A percentile compares a stretch with the other conserved stretches of the same genome.
Evolutionary conservation across 2,797 vertebrate genomes (phyloP).

Genomic region (Sebastes elongatus): DNA sequence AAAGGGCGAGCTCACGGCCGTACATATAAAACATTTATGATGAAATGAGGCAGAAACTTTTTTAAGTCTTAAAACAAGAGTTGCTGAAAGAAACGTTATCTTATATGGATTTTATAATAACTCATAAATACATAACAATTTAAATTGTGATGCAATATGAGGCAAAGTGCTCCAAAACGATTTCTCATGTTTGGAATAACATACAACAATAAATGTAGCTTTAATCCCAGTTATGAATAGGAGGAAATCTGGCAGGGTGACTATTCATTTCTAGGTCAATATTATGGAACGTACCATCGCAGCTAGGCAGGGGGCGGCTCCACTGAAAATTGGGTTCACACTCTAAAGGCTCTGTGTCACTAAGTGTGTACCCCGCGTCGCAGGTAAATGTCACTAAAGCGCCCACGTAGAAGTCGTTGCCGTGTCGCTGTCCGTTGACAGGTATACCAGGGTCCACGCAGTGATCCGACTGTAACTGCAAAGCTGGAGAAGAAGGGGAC

Average conservation of each 20-base stretch:
- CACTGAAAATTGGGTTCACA: slow-evolving; percentile 99
- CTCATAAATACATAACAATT: slow-evolving; percentile 31
- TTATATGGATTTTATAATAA: slow-evolving; percentile 53
- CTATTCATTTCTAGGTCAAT: slow-evolving; percentile 61
- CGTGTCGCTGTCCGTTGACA: slow-evolving; percentile 94
- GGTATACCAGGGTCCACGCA: slow-evolving; percentile 97
- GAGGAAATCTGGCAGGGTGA: slow-evolving; percentile 33
- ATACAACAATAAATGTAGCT: slow-evolving; percentile 43
- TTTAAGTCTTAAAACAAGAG: slow-evolving; percentile 44
- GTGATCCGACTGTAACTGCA: slow-evolving; percentile 96
- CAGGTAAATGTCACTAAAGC: slow-evolving; percentile 96
- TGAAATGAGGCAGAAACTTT: slow-evolving; percentile 57
- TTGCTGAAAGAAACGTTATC: slow-evolving; percentile 25
- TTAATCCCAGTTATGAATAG: slow-evolving; percentile 51
- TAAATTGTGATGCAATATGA: slow-evolving; percentile 63
- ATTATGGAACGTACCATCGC: slow-evolving; percentile 87
- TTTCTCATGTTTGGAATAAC: slow-evolving; percentile 36
- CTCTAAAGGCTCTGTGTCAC: slow-evolving; percentile 90
- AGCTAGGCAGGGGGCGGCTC: slow-evolving; percentile 96
- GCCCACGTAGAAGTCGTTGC: slow-evolving; percentile 97
- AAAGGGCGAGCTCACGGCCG: slow-evolving; percentile 30
- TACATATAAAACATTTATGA: slow-evolving; percentile 64
- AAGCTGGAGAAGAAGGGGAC: slow-evolving; percentile 75
- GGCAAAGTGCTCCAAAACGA: slow-evolving; percentile 45
- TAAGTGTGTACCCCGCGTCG: slow-evolving; percentile 94